Conservation (phyloP, 2,888 invertebrate species). For the Neoascia interrupta region DNA sequence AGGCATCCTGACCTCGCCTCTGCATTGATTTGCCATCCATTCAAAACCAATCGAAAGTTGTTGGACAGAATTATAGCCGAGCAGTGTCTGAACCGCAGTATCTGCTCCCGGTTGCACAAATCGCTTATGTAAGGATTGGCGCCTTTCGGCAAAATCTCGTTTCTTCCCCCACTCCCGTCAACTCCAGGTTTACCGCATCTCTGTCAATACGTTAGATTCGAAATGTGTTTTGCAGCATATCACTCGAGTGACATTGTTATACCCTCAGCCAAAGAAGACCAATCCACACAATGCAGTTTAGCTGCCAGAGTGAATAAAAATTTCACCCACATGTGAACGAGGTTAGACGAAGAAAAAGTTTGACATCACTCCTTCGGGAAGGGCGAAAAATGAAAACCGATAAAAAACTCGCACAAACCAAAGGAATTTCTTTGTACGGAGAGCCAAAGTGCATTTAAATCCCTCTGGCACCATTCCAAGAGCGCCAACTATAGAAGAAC, state of each 20-base stretch:
- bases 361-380: conserved; percentile 29
- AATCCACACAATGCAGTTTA: conserved; percentile 45
- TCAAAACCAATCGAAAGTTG: too few species aligned
- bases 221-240: conserved; percentile 51
- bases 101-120: too few species aligned
- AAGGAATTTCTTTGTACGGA: conserved; percentile 46
- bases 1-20: too few species aligned
- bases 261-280: conserved; percentile 7
- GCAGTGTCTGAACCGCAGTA: too few species aligned
- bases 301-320: conserved; percentile 42
- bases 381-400: conserved; percentile 4
- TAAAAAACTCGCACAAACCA: conserved; percentile 49
- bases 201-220: conserved; percentile 24
- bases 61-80: too few species aligned
- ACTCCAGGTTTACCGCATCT: conserved; percentile 29
- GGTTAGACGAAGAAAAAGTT: conserved; percentile 3
- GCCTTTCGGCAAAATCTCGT: conserved; percentile 2
- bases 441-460: conserved; percentile 63
- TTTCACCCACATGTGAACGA: conserved; percentile 36
- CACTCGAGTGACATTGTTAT: conserved; percentile 38
- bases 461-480: conserved; percentile 60
- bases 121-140: conserved; percentile 2
- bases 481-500: conserved; percentile 48
- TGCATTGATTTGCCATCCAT: too few species aligned
- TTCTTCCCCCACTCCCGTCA: conserved; percentile 7